Base-by-base conservation (phyloP, 2,113 vertebrate genomes). In the Onychostruthus taczanowskii region DNA sequence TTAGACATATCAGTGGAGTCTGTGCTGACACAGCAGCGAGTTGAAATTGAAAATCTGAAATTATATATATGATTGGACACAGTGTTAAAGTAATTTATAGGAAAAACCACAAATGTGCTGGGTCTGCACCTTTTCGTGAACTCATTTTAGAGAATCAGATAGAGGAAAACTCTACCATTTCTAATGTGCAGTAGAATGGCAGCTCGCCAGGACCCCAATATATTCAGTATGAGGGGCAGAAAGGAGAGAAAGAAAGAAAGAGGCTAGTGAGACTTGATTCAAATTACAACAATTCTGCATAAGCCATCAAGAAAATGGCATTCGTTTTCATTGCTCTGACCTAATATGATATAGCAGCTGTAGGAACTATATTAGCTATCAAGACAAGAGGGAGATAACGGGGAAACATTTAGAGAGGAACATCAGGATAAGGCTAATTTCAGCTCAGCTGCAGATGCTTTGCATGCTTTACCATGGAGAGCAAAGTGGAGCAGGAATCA, bases 41-140 rank as follows among this genome's bases (percentile, higher is more conserved):
- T 97, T 98, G 98, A 98, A 98, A 98, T 98, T 98, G 98, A 98
- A 98, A 98, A 98, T 98, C 98, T 98, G 98, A 98, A 98, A 98
- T 98, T 98, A 98, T 98, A 98, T 98, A 98, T 98, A 98, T 98
- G 98, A 98, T 98, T 98, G 98, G 98, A 98, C 98, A 98, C 98
- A 98, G 98, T 98, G 98, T 98, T 98, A 98, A 98, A 98, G 98
- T 98, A 98, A 98, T 98, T 98, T 98, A 98, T 98, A 98, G 98
- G 98, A 97, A 98, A 98, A 98, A 97, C 97, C 98, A 98, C 97
- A 98, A 98, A 98, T 98, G 97, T 98, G 98, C 98, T 98, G 97
- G 98, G 98, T 98, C 97, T 98, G 98, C 98, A 98, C 98, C 98
- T 98, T 98, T 97, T 97, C 94, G 95, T 97, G 97, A 98, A 98